Base-by-base conservation (phyloP, 1,140 invertebrate genomes). In the Solenopsis invicta region DNA sequence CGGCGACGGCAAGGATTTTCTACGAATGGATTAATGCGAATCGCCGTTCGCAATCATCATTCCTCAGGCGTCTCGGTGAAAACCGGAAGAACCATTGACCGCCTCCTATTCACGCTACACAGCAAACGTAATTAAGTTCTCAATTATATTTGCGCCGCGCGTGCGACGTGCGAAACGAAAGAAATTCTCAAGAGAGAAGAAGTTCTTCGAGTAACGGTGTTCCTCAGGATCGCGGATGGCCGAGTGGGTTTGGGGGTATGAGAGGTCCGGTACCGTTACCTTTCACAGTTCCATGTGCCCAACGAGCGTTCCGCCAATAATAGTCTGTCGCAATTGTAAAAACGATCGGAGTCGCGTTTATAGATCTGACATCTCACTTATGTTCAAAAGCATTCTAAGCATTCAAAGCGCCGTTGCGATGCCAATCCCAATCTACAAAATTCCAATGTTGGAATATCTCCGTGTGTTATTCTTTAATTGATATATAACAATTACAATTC, bases 191-290 rank as follows among this genome's bases (percentile, higher is more conserved):
- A 10, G 34, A 52, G 48, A 71, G 21, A 21, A 84, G 29, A 21
- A 84, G 29, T 13, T 85, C 59, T 54, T 18, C 71, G 29, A 50
- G 67, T 84, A 90, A 87, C 80, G 88, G 88, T 78, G 48, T 0
- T 66, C 24, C 29, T 84, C 34, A 52, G 74, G 72, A 54, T 90
- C 67, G 86, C 80, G 88, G 59, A 87, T 59, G 74, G 37, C 52
- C 71, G 56, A 48, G 29, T 59, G 64, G 76, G 77, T 71, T 89
- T 78, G 75, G 77, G 61, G 85, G 48, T 75, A 69, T 74, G 56
- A 75, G 74, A 72, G 67, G 41, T 81, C 80, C 41, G 72, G 78
- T 89, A 90, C 89, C 89, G 89, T 90, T 90, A 90, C 48, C 59
- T 74, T 18, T 87, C 74, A 78, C 85, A 61, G 52, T 88, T 72